phyloP scores from a whole-genome alignment of 2,797 vertebrate species.

The Sphenopsis melanotis region DNA sequence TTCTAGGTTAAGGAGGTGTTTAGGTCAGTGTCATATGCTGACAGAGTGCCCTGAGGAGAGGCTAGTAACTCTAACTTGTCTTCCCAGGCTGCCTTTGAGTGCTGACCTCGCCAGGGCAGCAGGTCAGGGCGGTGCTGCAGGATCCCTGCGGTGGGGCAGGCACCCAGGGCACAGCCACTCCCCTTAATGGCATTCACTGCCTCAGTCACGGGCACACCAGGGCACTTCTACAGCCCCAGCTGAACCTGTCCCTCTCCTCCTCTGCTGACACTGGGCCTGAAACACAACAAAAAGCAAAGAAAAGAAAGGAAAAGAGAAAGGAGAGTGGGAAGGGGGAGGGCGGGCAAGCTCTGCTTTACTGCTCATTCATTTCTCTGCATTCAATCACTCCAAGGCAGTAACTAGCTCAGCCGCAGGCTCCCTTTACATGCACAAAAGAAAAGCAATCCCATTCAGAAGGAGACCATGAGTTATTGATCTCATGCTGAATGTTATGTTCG shows the following conservation, averaged over 20 bases:
- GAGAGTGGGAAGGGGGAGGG: background rate
- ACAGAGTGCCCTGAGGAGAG: background rate
- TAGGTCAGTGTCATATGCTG: background rate
- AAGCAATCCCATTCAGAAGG: slow-evolving; percentile 59
- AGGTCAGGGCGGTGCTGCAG: background rate
- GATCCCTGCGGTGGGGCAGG: accelerated
- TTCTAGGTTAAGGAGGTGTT: background rate
- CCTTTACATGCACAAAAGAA: slow-evolving; percentile 60
- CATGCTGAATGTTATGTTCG: slow-evolving; percentile 53
- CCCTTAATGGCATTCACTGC: background rate
- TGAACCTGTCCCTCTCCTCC: background rate
- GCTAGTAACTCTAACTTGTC: background rate
- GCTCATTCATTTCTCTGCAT: slow-evolving; percentile 30
- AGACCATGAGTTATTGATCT: slow-evolving; percentile 67
- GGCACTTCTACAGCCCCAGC: background rate
- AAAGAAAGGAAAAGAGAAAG: background rate
- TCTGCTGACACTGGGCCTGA: background rate
- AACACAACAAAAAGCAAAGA: background rate
- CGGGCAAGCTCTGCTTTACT: slow-evolving; percentile 1
- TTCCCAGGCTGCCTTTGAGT: background rate
- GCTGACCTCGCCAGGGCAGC: background rate
- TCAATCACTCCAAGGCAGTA: slow-evolving; percentile 11
- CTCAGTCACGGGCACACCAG: background rate
- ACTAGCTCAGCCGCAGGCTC: slow-evolving; percentile 57
- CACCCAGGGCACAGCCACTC: background rate